phyloP scores from a whole-genome alignment of 1,140 invertebrate genomes.

The Drosophila auraria region DNA sequence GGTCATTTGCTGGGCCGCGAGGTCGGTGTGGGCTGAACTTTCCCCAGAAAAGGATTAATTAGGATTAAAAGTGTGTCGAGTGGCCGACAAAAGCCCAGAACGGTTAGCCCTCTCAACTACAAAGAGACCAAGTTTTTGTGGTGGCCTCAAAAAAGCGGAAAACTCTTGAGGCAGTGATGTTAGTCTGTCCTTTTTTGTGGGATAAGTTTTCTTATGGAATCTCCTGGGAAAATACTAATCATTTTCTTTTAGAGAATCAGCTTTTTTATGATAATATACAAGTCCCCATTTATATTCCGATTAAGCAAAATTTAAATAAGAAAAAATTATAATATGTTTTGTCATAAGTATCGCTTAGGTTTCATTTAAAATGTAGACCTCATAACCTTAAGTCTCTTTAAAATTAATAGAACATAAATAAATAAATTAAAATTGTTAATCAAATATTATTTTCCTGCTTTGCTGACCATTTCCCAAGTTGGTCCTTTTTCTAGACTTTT shows the following conservation, averaged over 20 bases:
- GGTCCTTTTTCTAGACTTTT: neutral
- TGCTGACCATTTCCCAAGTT: neutral
- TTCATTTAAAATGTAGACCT: too few species aligned
- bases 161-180: slow-evolving; percentile 9
- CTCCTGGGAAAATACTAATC: neutral
- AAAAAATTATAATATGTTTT: too few species aligned
- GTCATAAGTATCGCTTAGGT: too few species aligned
- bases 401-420: too few species aligned
- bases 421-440: too few species aligned
- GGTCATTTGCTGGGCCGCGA: slow-evolving; percentile 15
- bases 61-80: slow-evolving; percentile 63
- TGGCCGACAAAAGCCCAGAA: slow-evolving; percentile 31
- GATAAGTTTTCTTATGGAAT: neutral
- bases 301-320: too few species aligned
- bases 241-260: too few species aligned
- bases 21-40: slow-evolving; percentile 28
- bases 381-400: too few species aligned
- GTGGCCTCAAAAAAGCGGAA: slow-evolving; percentile 21
- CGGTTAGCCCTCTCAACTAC: slow-evolving; percentile 24
- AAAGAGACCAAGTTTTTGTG: slow-evolving; percentile 24
- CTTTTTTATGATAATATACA: too few species aligned
- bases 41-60: slow-evolving; percentile 64
- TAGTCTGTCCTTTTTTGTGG: neutral
- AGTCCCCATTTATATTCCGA: too few species aligned
- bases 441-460: too few species aligned